Conservation (phyloP, 2,113 vertebrate species). For the Progne subis region DNA sequence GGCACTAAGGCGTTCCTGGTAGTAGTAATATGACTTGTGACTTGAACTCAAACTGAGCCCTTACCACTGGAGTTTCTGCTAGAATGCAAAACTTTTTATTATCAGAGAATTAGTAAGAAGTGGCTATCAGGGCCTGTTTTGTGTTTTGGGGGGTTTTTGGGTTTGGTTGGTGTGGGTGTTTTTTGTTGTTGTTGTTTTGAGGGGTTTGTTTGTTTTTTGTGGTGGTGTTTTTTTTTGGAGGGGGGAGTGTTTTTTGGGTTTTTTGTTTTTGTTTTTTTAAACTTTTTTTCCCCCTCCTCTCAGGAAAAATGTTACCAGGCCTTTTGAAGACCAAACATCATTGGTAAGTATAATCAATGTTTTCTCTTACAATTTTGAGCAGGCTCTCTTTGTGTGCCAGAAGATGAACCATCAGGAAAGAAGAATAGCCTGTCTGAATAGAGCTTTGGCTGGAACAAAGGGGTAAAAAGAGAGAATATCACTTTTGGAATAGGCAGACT, state of each 20-base stretch:
- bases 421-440: neutral
- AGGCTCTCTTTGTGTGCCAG: neutral
- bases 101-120: neutral
- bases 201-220: too few relatives aligned
- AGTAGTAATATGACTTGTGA: neutral
- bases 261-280: neutral
- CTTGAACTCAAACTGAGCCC: neutral
- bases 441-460: neutral
- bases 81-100: neutral
- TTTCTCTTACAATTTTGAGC: neutral
- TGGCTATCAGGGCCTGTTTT: neutral
- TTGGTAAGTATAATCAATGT: slow-evolving; percentile 76
- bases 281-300: neutral
- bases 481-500: neutral
- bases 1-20: neutral
- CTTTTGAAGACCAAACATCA: slow-evolving; percentile 95
- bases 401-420: neutral
- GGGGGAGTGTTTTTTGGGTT: too few relatives aligned
- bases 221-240: neutral
- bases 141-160: too few relatives aligned
- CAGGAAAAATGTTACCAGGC: slow-evolving; percentile 95
- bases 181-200: too few relatives aligned
- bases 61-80: neutral
- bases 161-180: neutral
- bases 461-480: neutral